These are phyloP conservation scores for Pseudoatta argentina DNA, from an alignment of 1,140 invertebrate species.

Conservation along the genomic window DNA sequence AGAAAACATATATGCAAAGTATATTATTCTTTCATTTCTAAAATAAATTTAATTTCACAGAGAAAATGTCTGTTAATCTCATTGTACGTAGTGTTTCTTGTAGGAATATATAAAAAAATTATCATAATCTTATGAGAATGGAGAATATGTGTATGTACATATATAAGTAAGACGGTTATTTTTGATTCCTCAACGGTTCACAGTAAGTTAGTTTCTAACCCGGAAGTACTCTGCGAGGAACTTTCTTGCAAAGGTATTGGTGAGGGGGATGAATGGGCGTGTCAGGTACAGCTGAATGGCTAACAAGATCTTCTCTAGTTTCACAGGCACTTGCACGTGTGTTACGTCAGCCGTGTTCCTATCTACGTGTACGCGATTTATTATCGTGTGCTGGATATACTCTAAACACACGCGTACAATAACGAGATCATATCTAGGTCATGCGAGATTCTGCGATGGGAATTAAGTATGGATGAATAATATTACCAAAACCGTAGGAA, in stretches of 20 bases:
- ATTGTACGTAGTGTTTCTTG: neutral
- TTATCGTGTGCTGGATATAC: slow-evolving; percentile 56
- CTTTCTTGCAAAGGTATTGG: slow-evolving; percentile 58
- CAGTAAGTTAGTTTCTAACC: slow-evolving; percentile 75
- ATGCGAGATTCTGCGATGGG: neutral
- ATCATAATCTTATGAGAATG: neutral
- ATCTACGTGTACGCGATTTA: slow-evolving; percentile 38
- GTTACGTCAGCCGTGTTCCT: slow-evolving; percentile 25
- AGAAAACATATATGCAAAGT: no score
- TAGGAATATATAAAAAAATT: neutral
- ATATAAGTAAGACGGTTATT: slow-evolving; percentile 47
- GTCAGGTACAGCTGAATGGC: slow-evolving; percentile 73
- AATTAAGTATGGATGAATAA: neutral
- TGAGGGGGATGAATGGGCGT: slow-evolving; percentile 77
- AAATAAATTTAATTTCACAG: no score
- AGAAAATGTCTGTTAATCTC: neutral
- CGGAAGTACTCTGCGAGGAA: slow-evolving; percentile 75
- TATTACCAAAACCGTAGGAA: neutral
- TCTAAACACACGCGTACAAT: slow-evolving; percentile 54
- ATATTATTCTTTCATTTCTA: no score
- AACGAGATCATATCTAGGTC: slow-evolving; percentile 46
- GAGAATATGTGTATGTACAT: neutral
- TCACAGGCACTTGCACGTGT: slow-evolving; percentile 73
- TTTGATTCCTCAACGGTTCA: slow-evolving; percentile 68
- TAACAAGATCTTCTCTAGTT: slow-evolving; percentile 78